phyloP scores from a whole-genome alignment of 1,140 invertebrate species.

The Ericerus pela region DNA sequence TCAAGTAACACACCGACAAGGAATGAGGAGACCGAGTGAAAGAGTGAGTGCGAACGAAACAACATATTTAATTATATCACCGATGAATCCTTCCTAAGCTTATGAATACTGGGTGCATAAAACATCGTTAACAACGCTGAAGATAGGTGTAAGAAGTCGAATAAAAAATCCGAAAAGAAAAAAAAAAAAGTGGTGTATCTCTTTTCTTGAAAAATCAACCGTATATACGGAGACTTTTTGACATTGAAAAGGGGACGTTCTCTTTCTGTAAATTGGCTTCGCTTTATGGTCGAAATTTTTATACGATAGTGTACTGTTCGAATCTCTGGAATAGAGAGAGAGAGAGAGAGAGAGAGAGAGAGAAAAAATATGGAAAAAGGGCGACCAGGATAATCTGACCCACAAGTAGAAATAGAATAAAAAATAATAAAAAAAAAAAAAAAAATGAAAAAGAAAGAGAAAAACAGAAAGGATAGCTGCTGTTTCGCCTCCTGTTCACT shows the following conservation, averaged over 20 bases:
- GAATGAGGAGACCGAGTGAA: not conserved
- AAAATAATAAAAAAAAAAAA: too few relatives aligned
- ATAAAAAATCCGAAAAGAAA: too few relatives aligned
- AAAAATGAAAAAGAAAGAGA: not conserved
- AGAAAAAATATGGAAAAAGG: too few relatives aligned
- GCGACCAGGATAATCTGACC: too few relatives aligned
- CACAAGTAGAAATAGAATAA: too few relatives aligned
- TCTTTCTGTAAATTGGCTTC: constrained; percentile 5
- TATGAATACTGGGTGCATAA: not conserved
- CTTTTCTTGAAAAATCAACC: not conserved
- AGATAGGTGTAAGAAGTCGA: constrained; percentile 3
- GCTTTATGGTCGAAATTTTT: too few relatives aligned
- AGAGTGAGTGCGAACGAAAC: not conserved
- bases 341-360: too few relatives aligned
- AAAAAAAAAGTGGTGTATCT: too few relatives aligned
- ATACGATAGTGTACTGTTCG: too few relatives aligned
- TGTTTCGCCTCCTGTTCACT: not conserved
- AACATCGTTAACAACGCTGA: not conserved
- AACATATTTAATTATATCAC: not conserved
- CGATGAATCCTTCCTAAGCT: too few relatives aligned
- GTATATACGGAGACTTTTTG: not conserved
- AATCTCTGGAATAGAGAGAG: too few relatives aligned
- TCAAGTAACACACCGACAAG: not conserved
- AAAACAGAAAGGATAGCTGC: constrained; percentile 3
- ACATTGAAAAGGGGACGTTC: constrained; percentile 8